Conservation (phyloP, 37 sponge, comb jelly and placozoan genomes). For the Sycon ciliatum region DNA sequence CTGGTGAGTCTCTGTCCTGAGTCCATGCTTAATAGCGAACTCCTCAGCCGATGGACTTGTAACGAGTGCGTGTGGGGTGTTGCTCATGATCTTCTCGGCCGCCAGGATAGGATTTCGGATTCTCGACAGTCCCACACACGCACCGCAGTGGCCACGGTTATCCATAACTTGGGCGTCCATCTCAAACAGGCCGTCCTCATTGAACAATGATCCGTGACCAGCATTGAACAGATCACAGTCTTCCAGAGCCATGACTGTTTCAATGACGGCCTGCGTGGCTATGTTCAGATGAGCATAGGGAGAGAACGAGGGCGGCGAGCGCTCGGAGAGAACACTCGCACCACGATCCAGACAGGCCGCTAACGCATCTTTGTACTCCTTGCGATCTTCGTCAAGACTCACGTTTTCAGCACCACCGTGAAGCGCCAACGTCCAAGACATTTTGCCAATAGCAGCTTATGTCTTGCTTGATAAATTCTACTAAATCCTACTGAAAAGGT, state of each 20-base stretch:
- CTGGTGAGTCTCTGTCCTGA: constrained; percentile 20
- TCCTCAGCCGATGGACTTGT: constrained; percentile 54
- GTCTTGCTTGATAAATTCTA: no score
- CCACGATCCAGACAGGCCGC: no score
- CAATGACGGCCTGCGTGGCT: constrained; percentile 56
- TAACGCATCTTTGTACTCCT: no score
- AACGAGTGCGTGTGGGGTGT: constrained; percentile 62
- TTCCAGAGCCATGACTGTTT: constrained; percentile 54
- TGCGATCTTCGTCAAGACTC: no score
- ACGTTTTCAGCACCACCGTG: no score
- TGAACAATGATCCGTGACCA: constrained; percentile 60
- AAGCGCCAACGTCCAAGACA: no score
- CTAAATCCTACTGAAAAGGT: no score
- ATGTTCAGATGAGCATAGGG: no score
- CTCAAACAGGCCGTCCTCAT: constrained; percentile 46
- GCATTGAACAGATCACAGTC: constrained; percentile 55
- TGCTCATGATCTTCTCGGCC: constrained; percentile 70
- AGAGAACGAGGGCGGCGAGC: no score
- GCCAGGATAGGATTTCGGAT: constrained; percentile 63
- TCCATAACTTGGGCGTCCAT: constrained; percentile 73
- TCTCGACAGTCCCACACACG: constrained; percentile 53
- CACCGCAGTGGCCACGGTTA: constrained; percentile 43
- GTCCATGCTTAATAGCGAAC: constrained; percentile 60
- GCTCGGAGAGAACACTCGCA: no score
- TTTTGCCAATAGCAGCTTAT: no score